Conservation (phyloP, 2,797 vertebrate species). For the Enteromius paludinosus region DNA sequence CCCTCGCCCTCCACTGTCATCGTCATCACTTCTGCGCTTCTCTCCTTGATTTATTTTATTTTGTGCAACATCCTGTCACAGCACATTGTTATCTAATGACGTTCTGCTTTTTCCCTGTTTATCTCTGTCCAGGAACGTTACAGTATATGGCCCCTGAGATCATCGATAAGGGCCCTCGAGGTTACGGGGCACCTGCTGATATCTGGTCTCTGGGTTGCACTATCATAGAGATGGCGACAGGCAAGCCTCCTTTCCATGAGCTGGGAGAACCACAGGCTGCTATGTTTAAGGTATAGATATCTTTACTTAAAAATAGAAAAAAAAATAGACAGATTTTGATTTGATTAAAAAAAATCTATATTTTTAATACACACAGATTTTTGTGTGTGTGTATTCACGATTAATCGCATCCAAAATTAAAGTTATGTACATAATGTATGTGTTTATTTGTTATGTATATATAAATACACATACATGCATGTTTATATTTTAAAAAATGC, state of each 20-base stretch:
- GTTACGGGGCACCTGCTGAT: slow-evolving; percentile 96
- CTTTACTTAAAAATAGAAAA: not conserved
- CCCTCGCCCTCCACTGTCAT: not conserved
- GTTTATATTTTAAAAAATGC: no score
- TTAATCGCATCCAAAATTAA: no score
- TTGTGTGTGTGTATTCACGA: no score
- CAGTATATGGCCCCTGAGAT: slow-evolving; percentile 99
- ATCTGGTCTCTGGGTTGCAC: slow-evolving; percentile 99
- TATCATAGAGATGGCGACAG: slow-evolving; percentile 98
- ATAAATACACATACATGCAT: no score
- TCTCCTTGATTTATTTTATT: slow-evolving; percentile 4
- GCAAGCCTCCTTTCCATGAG: slow-evolving; percentile 96
- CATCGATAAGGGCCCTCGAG: slow-evolving; percentile 95
- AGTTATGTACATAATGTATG: no score
- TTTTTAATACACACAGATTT: no score
- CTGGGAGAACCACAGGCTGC: slow-evolving; percentile 97
- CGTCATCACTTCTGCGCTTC: not conserved
- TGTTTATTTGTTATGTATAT: no score
- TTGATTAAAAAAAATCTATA: not conserved
- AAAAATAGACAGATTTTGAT: not conserved
- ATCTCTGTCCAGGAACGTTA: slow-evolving; percentile 86
- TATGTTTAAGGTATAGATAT: slow-evolving; percentile 94
- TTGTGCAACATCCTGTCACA: not conserved
- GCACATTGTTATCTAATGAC: slow-evolving; percentile 4
- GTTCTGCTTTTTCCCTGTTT: not conserved